phyloP scores from a whole-genome alignment of 1,140 invertebrate genomes.

The Megalonaias nervosa region DNA sequence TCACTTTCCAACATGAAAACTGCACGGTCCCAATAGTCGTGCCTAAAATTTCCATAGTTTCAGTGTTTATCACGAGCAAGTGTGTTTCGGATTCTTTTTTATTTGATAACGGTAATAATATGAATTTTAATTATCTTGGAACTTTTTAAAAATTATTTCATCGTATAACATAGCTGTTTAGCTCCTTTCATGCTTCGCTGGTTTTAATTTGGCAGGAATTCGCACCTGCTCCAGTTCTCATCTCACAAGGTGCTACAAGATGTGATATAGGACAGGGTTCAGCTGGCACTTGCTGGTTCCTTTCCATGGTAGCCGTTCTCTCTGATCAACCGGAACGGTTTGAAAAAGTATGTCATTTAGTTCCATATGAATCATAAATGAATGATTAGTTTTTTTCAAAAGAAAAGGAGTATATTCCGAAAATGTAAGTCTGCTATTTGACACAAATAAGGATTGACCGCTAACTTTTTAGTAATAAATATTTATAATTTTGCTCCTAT shows the following conservation, averaged over 20 bases:
- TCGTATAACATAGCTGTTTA: not conserved
- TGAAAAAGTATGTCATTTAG: conserved; percentile 39
- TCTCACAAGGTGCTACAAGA: conserved; percentile 57
- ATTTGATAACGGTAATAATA: not conserved
- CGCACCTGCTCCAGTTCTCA: conserved; percentile 47
- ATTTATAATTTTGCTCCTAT: not conserved
- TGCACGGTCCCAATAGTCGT: not conserved
- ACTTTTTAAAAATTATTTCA: not conserved
- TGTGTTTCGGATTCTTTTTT: not conserved
- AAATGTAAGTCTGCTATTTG: too few relatives aligned
- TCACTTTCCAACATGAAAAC: not conserved
- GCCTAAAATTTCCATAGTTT: not conserved
- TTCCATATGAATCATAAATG: too few relatives aligned
- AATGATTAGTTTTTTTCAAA: too few relatives aligned
- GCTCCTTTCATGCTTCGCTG: too few relatives aligned
- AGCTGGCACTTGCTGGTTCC: conserved; percentile 66
- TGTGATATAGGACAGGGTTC: conserved; percentile 66
- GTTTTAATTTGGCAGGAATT: conserved; percentile 55
- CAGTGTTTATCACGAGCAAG: not conserved
- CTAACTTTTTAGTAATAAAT: not conserved
- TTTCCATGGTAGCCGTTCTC: conserved; percentile 58
- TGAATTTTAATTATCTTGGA: not conserved
- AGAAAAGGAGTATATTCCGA: not conserved
- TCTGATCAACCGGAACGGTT: conserved; percentile 50
- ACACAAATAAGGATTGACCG: not conserved